These are phyloP conservation scores for Drosophila paulistorum DNA, from an alignment of 1,140 invertebrate species.

Conservation along the genomic window DNA sequence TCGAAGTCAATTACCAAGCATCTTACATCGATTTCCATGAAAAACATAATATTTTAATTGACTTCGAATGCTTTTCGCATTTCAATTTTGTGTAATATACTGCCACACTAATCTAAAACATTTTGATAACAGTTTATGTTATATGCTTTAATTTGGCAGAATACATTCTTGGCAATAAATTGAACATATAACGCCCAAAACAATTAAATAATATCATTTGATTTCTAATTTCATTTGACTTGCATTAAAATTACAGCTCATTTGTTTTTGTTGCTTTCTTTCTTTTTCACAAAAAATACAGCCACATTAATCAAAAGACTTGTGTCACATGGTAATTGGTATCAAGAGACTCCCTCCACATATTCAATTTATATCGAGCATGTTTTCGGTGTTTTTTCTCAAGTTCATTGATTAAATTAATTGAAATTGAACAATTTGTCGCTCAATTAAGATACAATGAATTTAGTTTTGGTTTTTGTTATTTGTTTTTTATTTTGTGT, in stretches of 20 bases:
- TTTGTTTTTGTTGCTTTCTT: neutral
- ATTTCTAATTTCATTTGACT: too few species aligned
- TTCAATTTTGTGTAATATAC: neutral
- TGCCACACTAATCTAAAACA: neutral
- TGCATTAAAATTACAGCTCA: neutral
- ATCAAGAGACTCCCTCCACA: neutral
- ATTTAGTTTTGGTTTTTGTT: constrained; percentile 10
- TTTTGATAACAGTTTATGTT: too few species aligned
- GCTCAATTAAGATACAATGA: constrained; percentile 35
- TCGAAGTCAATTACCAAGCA: too few species aligned
- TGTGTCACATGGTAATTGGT: neutral
- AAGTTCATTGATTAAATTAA: constrained; percentile 70
- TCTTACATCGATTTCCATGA: too few species aligned
- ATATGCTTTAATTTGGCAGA: too few species aligned
- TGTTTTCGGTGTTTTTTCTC: constrained; percentile 23
- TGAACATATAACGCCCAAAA: too few species aligned
- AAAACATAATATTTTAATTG: too few species aligned
- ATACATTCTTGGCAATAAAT: too few species aligned
- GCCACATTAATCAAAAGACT: neutral
- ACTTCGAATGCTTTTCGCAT: neutral
- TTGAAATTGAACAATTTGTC: constrained; percentile 50
- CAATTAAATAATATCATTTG: too few species aligned
- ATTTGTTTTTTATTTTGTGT: constrained; percentile 22
- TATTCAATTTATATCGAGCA: neutral
- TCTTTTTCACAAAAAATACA: neutral